These are phyloP conservation scores for Nycticorax nycticorax DNA, from an alignment of 2,113 vertebrate species.

Conservation along the genomic window DNA sequence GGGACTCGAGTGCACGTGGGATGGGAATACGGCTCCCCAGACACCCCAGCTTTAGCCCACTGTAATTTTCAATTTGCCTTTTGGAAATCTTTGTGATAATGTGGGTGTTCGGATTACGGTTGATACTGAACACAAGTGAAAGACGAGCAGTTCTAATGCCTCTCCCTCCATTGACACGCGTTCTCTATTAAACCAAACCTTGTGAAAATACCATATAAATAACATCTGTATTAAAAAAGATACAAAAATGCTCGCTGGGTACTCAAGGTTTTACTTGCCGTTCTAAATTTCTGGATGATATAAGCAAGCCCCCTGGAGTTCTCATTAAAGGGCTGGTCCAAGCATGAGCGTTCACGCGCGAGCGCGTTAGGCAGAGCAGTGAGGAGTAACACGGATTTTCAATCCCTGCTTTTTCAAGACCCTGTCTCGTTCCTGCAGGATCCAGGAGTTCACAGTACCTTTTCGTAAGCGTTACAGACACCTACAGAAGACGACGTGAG, in stretches of 20 bases:
- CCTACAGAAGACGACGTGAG: background rate
- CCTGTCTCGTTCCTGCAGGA: background rate
- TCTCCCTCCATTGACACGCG: background rate
- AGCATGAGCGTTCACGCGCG: fast-evolving
- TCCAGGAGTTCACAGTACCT: background rate
- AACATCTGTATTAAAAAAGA: background rate
- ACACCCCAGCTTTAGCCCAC: background rate
- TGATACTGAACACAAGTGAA: background rate
- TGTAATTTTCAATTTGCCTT: background rate
- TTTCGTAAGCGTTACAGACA: background rate
- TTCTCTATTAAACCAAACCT: background rate
- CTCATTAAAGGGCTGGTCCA: background rate
- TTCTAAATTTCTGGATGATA: background rate
- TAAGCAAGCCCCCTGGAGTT: background rate
- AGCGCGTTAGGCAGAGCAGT: background rate
- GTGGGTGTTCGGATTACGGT: background rate
- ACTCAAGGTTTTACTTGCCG: background rate
- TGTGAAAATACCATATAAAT: background rate
- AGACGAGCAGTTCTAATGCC: background rate
- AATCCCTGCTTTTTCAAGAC: background rate
- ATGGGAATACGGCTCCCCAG: background rate
- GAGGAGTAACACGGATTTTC: background rate
- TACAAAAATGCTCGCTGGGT: background rate
- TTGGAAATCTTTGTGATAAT: background rate
- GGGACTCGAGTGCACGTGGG: fast-evolving